Percentiles rank a stretch among this genome's conserved stretches.
phyloP scores from a whole-genome alignment of 2,113 vertebrate genomes.

The Myotis yumanensis region DNA sequence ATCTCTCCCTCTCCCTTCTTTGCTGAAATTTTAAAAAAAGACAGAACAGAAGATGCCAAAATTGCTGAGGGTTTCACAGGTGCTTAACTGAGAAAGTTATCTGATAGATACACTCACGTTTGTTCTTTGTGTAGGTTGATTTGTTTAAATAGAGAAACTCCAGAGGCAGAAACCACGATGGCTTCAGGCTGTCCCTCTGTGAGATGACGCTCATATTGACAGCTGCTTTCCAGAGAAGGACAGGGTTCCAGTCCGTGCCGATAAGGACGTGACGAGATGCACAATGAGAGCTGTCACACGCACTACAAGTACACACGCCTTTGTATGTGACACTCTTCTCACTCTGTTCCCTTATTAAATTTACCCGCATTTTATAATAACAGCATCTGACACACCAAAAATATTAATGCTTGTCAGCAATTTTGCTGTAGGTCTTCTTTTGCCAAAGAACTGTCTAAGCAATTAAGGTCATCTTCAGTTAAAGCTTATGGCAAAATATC shows the following conservation, averaged over 20 bases:
- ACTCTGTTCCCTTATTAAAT: background rate
- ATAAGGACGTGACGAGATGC: background rate
- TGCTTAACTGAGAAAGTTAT: background rate
- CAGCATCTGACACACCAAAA: background rate
- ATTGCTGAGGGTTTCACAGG: accelerated
- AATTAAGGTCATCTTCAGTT: background rate
- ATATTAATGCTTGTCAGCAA: background rate
- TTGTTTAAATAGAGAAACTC: background rate
- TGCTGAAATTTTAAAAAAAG: too few relatives aligned
- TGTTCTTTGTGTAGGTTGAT: background rate
- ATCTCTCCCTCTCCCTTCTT: too few relatives aligned
- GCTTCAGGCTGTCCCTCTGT: background rate
- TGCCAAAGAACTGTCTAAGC: background rate
- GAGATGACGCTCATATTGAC: background rate
- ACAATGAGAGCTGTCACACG: background rate
- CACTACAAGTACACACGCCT: background rate
- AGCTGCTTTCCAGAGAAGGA: background rate
- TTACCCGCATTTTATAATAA: slow-evolving; percentile 6
- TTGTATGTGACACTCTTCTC: background rate
- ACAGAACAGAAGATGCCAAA: too few relatives aligned
- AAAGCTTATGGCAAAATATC: background rate
- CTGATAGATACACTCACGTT: background rate
- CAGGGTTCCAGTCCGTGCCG: background rate
- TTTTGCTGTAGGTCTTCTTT: background rate
- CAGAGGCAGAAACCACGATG: background rate